Conservation (phyloP, 1,140 invertebrate genomes). For the Diachasmimorpha longicaudata region DNA sequence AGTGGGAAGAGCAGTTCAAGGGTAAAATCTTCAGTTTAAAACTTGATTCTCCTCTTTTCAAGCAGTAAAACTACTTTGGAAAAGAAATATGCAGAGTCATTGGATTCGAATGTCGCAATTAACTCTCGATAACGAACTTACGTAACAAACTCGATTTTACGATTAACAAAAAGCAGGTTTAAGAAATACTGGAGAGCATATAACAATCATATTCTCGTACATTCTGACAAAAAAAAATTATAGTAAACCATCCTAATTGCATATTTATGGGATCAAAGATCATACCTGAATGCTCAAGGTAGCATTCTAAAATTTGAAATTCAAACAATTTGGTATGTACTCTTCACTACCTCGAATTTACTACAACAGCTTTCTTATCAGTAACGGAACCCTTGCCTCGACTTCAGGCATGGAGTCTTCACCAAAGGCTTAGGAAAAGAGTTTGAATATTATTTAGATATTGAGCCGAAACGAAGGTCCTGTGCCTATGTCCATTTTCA, state of each 20-base stretch:
- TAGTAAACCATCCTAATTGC: neutral
- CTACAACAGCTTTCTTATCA: neutral
- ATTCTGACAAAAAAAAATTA: neutral
- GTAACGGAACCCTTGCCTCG: neutral
- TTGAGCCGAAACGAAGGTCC: too few species aligned
- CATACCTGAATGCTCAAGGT: neutral
- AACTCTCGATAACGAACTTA: neutral
- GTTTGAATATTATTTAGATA: too few species aligned
- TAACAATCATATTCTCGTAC: too few species aligned
- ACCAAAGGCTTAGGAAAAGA: too few species aligned
- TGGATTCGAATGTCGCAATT: neutral
- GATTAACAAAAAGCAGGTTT: too few species aligned
- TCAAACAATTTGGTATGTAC: neutral
- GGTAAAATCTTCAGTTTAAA: constrained; percentile 64
- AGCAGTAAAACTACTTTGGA: neutral
- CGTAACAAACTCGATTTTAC: neutral
- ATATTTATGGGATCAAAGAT: constrained; percentile 30
- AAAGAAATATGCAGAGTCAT: neutral
- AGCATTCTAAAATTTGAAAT: neutral
- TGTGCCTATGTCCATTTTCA: too few species aligned
- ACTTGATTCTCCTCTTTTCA: neutral
- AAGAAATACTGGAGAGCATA: too few species aligned
- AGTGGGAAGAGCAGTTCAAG: constrained; percentile 98
- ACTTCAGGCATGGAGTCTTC: neutral
- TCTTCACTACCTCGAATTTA: neutral